These are phyloP conservation scores for Tenualosa ilisha DNA, from an alignment of 2,797 vertebrate genomes.

Conservation along the genomic window DNA sequence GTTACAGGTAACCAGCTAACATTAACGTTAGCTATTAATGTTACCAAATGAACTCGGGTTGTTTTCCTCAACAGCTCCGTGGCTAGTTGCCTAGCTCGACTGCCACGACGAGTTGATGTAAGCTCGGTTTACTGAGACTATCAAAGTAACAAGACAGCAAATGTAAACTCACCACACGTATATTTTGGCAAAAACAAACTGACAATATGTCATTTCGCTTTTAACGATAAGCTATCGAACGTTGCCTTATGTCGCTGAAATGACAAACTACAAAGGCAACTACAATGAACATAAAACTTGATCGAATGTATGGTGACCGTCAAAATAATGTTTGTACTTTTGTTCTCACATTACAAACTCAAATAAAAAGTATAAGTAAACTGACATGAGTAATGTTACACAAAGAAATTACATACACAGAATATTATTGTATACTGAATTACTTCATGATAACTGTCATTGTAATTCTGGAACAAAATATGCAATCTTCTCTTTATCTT, in stretches of 20 bases:
- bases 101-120: slow-evolving; percentile 20
- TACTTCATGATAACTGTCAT: neutral
- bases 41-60: slow-evolving; percentile 21
- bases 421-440: neutral
- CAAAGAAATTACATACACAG: neutral
- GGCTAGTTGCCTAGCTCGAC: slow-evolving; percentile 22
- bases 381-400: neutral
- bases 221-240: neutral
- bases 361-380: neutral
- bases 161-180: slow-evolving; percentile 49
- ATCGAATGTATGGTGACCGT: neutral
- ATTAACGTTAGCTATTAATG: neutral
- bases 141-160: slow-evolving; percentile 47
- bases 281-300: neutral
- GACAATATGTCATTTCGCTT: neutral
- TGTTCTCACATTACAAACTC: neutral
- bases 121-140: slow-evolving; percentile 39
- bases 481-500: slow-evolving; percentile 54
- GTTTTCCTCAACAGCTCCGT: slow-evolving; percentile 21
- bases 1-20: slow-evolving; percentile 18
- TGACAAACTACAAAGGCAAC: neutral
- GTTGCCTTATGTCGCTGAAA: neutral
- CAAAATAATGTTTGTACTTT: neutral
- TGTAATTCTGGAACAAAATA: slow-evolving; percentile 7
- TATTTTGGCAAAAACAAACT: slow-evolving; percentile 14